Evolutionary conservation across 2,797 vertebrate species (phyloP).

Genomic region (Rhynchotus rufescens): DNA sequence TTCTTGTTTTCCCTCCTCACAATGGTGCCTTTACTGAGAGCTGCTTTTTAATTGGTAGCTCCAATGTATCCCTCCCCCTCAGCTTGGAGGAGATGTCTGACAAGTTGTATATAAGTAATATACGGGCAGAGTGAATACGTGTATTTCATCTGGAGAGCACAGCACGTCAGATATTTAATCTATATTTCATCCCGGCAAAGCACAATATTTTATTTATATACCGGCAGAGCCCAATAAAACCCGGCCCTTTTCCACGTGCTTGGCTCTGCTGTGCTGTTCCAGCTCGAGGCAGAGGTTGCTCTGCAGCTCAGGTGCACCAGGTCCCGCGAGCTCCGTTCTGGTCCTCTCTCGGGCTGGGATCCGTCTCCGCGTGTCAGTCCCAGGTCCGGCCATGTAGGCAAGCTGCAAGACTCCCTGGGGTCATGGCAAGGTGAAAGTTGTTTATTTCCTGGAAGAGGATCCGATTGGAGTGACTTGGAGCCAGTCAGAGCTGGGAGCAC

Average conservation of each 20-base stretch:
- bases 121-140: background rate
- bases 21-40: constrained; percentile 33
- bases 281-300: background rate
- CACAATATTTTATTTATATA: background rate
- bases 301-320: background rate
- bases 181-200: background rate
- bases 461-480: background rate
- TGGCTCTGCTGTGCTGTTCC: background rate
- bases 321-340: background rate
- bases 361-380: background rate
- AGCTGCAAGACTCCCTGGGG: constrained; percentile 15
- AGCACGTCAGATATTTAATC: background rate
- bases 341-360: accelerated
- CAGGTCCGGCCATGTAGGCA: background rate
- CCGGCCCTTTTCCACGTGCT: accelerated
- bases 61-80: constrained; percentile 1
- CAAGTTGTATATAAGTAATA: background rate
- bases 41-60: constrained; percentile 38
- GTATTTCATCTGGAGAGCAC: background rate
- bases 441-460: constrained; percentile 10
- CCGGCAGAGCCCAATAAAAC: background rate
- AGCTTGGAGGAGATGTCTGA: constrained; percentile 24
- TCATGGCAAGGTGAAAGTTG: constrained; percentile 57
- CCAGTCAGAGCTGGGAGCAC: background rate
- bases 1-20: background rate